Conservation (phyloP, 2,888 invertebrate genomes). For the Lasioglossum oenotherae region DNA sequence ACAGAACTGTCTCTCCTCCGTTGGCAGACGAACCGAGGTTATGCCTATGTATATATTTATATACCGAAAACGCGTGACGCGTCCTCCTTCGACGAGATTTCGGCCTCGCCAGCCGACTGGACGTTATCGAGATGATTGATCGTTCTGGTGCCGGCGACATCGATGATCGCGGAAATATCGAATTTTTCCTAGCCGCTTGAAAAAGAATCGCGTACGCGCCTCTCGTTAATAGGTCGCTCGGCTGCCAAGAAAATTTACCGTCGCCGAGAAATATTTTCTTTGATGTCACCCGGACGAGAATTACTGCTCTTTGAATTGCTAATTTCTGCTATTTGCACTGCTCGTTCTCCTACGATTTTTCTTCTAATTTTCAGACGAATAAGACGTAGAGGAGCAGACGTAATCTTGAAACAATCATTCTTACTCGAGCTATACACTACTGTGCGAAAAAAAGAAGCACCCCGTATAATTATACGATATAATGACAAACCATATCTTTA, state of each 20-base stretch:
- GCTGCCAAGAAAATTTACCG: not conserved
- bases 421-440: too few species aligned
- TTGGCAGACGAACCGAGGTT: constrained; percentile 72
- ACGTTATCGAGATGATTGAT: constrained; percentile 22
- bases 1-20: constrained; percentile 76
- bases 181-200: not conserved
- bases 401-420: not conserved
- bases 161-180: constrained; percentile 10
- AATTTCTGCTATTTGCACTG: not conserved
- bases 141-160: constrained; percentile 6
- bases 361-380: not conserved
- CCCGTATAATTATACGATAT: too few species aligned
- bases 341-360: not conserved
- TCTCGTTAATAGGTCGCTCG: not conserved
- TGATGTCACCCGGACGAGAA: not conserved
- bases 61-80: constrained; percentile 67
- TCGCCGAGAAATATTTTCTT: not conserved
- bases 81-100: constrained; percentile 60
- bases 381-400: not conserved
- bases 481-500: too few species aligned
- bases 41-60: constrained; percentile 65
- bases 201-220: not conserved
- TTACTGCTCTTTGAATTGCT: not conserved
- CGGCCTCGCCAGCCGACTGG: constrained; percentile 7
- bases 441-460: too few species aligned